Evolutionary conservation across 2,888 invertebrate genomes (phyloP), one percentile per base, ranked within the genome.

Genomic region (Lepidocyrtinus sp.): DNA sequence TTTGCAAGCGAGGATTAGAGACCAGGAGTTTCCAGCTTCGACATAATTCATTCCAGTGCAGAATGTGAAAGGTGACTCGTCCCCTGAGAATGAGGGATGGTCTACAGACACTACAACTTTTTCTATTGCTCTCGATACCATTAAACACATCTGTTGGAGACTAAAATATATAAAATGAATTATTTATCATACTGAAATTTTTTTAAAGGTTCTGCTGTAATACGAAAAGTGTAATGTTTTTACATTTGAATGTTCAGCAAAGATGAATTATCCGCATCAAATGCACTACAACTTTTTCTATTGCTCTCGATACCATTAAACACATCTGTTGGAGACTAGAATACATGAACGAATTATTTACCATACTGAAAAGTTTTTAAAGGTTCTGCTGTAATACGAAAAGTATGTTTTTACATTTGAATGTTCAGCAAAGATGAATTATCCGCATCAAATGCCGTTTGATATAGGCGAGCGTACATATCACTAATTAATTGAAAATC

Each of bases 361-460:
- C 15, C 46, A 25, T 67, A n/a, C n/a, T n/a, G n/a, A n/a, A n/a
- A n/a, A n/a, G n/a, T n/a, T n/a, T n/a, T n/a, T n/a, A n/a, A n/a
- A n/a, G n/a, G n/a, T n/a, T n/a, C n/a, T n/a, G n/a, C n/a, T n/a
- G n/a, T n/a, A n/a, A n/a, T n/a, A n/a, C n/a, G n/a, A n/a, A n/a
- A n/a, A n/a, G 50, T 9, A 3, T 22, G 15, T 75, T 88, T 89
- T 90, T 90, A 92, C 91, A 93, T 90, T 89, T 93, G 92, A 82
- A 95, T 91, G 87, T 94, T 94, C 84, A 92, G 92, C 61, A 96
- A 88, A 0, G 95, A 94, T 1, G 92, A 91, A 3, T 93, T 93
- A 90, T 96, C 96, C 0, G 95, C 95, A 90, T 96, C 95, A 88
- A 96, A 96, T 1, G 94, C 94, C 0, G 94, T 93, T 88, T 94